phyloP scores from a whole-genome alignment of 2,888 invertebrate species.

The Heliconius ethilla region DNA sequence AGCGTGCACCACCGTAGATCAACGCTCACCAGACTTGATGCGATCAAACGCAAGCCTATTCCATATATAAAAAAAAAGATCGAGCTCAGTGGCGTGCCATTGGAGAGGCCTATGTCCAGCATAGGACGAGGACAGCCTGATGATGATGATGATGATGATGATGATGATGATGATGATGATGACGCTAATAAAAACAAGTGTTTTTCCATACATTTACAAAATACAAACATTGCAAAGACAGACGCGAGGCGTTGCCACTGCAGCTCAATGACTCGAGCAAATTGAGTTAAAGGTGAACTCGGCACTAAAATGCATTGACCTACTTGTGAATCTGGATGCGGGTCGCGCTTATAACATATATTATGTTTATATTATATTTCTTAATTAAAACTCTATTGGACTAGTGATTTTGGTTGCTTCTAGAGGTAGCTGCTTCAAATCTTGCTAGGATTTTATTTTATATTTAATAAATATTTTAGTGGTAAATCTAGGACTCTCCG shows the following conservation, averaged over 20 bases:
- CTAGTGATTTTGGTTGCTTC: background rate
- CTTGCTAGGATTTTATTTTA: background rate
- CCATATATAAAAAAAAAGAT: too few species aligned
- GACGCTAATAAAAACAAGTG: too few species aligned
- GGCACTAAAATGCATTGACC: slow-evolving; percentile 36
- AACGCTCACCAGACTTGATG: too few species aligned
- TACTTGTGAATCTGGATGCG: slow-evolving; percentile 30
- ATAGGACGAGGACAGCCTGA: too few species aligned
- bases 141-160: too few species aligned
- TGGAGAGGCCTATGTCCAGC: too few species aligned
- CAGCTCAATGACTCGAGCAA: slow-evolving; percentile 26
- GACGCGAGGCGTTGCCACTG: slow-evolving; percentile 27
- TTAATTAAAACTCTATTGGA: background rate
- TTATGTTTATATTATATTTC: slow-evolving; percentile 1
- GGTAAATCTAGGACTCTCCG: too few species aligned
- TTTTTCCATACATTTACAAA: slow-evolving; percentile 6
- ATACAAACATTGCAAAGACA: slow-evolving; percentile 19
- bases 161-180: too few species aligned
- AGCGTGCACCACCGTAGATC: too few species aligned
- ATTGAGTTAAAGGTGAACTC: slow-evolving; percentile 32
- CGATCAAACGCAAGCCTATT: too few species aligned
- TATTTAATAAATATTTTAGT: too few species aligned
- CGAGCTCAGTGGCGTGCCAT: too few species aligned
- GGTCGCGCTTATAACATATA: slow-evolving; percentile 19
- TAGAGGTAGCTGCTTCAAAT: background rate